Evolutionary conservation across 1,140 invertebrate genomes (phyloP), one percentile per base, ranked within the genome.

Genomic region (Nilaparvata lugens): DNA sequence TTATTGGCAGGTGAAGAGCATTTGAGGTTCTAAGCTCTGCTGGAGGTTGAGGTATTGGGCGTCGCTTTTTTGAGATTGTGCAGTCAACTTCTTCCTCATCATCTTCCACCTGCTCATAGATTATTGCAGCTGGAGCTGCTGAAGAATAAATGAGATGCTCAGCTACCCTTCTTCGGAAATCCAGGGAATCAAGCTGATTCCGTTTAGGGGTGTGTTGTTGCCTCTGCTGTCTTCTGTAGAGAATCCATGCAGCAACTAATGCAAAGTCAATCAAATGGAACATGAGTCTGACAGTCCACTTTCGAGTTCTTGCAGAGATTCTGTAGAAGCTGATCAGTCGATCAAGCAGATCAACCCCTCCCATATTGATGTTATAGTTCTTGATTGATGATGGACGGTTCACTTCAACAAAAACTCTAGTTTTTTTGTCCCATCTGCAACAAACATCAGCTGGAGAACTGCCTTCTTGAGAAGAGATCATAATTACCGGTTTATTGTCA

Each of bases 211-310:
- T 53, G 14, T 11, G n/a, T 19, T 7, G 4, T 13, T n/a, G 16
- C 21, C 35, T 18, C 4, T 53, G 23, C 7, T 9, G 11, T 24
- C 52, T 53, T n/a, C 19, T 16, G 14, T 13, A 25, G 24, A 25
- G 11, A 23, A 53, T 53, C 7, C 52, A 53, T 21, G 21, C 24
- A 11, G 16, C n/a, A 53, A 18, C n/a, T 53, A 24, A 19, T 16
- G 21, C 24, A 53, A 53, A 53, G 19, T 53, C 52, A 11, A 53
- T 53, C 24, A 53, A 53, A 53, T 23, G 52, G 19, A 53, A 24
- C n/a, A 53, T 5, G 5, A 28, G 14, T 53, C 52, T 53, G 5
- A 53, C 52, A 53, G 52, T 53, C 52, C 52, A 53, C 21, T 28
- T 53, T n/a, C 35, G 24, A 25, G 52, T 53, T 5, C 35, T 53